Evolutionary conservation across 2,113 vertebrate genomes (phyloP), one percentile per base, ranked within the genome.

Genomic region (Symphodus melops): DNA sequence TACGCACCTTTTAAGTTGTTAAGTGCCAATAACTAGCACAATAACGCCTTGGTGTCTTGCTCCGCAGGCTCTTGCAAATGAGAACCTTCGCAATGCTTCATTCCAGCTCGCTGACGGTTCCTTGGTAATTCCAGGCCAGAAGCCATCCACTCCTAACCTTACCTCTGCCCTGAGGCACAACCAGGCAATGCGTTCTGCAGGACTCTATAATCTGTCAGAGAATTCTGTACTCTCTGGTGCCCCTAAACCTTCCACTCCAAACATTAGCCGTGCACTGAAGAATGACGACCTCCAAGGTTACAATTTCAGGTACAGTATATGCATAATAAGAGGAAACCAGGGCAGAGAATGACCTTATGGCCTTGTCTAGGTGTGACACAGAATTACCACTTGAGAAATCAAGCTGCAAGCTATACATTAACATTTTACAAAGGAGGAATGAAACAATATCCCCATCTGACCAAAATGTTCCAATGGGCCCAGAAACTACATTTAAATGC

Each of bases 11-110:
- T 44, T 14, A 44, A 44, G 12, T 44, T 44, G 14, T 13, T 14
- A 3, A 44, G 3, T 44, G 42, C 14, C 4, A 12, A 44, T 14
- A 44, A 44, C 1, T 44, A 44, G 12, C 12, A 11, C 2, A 11
- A 9, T 64, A 54, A 68, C 9, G 5, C 39, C 21, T 13, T 59
- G 14, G 4, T 46, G 48, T 76, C 36, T 85, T 75, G n/a, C 42
- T 70, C 13, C 53, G 6, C 61, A 93, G 92, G 93, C 93, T 58
- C 89, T 95, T 53, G 28, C 9, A 13, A 94, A 94, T 60, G 3
- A 72, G 9, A 37, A 84, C 58, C 80, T 95, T 62, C 92, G 90
- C 21, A 71, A 12, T 2, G 92, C 90, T 21, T 77, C 90, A 20
- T 94, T 91, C 75, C 81, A 11, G 1, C 89, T 93, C 3, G 65